A percentile compares a stretch with the other conserved stretches of the same genome.
phyloP scores from a whole-genome alignment of 2,888 invertebrate species.

The Philhelius pedissequus region DNA sequence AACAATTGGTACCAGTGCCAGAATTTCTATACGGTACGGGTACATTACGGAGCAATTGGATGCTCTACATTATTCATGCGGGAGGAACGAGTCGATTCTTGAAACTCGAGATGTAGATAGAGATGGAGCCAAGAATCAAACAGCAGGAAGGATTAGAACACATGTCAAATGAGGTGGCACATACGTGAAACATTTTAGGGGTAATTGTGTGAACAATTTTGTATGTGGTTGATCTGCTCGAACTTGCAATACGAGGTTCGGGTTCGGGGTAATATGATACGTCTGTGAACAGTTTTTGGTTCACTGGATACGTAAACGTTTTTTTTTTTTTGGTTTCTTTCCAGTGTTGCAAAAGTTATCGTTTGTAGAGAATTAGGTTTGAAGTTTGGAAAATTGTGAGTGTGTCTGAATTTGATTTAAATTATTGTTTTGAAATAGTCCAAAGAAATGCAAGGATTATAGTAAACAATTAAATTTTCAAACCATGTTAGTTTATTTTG shows the following conservation, averaged over 20 bases:
- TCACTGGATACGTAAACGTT: slow-evolving; percentile 2
- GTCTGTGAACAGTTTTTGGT: background rate
- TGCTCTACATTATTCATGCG: slow-evolving; percentile 42
- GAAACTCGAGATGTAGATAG: background rate
- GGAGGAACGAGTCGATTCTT: slow-evolving; percentile 11
- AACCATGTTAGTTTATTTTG: too few relatives aligned
- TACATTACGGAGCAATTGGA: background rate
- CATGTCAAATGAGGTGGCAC: slow-evolving; percentile 38
- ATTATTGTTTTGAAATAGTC: too few relatives aligned
- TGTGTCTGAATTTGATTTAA: background rate
- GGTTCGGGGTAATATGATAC: background rate
- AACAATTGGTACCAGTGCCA: slow-evolving; percentile 51
- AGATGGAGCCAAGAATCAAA: slow-evolving; percentile 51
- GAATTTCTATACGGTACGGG: background rate
- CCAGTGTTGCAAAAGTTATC: background rate
- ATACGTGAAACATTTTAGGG: background rate
- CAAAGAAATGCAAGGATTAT: too few relatives aligned
- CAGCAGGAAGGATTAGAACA: slow-evolving; percentile 52
- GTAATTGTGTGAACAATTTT: slow-evolving; percentile 54
- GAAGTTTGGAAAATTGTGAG: background rate
- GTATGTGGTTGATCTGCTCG: slow-evolving; percentile 28
- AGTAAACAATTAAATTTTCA: too few relatives aligned
- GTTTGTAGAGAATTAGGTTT: background rate
- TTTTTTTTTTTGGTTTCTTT: background rate
- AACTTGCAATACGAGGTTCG: background rate